A percentile compares a stretch with the other conserved stretches of the same genome.
Conservation (phyloP, 2,888 invertebrate genomes). For the Embidobia sp. region DNA sequence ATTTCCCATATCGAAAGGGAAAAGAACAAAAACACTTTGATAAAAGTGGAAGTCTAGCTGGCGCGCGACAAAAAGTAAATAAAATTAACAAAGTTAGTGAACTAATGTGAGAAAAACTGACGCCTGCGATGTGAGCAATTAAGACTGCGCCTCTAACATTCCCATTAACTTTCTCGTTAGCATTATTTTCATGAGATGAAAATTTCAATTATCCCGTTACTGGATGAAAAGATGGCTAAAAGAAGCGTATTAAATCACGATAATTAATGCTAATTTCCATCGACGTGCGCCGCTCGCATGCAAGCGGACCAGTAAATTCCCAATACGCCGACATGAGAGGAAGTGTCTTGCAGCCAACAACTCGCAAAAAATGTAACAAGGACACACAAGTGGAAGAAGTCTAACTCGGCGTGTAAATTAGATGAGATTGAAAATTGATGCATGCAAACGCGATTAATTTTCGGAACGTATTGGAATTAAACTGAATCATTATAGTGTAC, state of each 20-base stretch:
- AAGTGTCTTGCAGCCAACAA: constrained; percentile 3
- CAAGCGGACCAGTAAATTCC: constrained; percentile 15
- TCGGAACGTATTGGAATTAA: too few relatives aligned
- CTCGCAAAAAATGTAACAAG: constrained; percentile 9
- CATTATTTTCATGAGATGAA: constrained; percentile 39
- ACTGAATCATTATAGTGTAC: too few relatives aligned
- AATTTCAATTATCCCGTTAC: constrained; percentile 41
- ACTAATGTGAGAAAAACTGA: not conserved
- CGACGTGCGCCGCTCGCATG: constrained; percentile 15
- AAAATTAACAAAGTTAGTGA: not conserved
- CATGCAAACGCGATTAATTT: too few relatives aligned
- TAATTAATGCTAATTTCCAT: constrained; percentile 50
- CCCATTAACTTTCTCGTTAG: constrained; percentile 36
- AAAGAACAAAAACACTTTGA: too few relatives aligned
- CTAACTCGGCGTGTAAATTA: constrained; percentile 17
- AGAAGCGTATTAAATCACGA: constrained; percentile 49
- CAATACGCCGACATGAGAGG: constrained; percentile 9
- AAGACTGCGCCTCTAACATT: not conserved
- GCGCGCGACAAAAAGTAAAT: not conserved
- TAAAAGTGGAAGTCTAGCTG: not conserved
- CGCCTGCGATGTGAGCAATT: constrained; percentile 13
- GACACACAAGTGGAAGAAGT: constrained; percentile 8
- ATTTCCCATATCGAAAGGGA: too few relatives aligned
- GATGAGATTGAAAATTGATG: constrained; percentile 7
- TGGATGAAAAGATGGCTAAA: constrained; percentile 34